Conservation (phyloP, 1,140 invertebrate species). For the Sycophila sp. region DNA sequence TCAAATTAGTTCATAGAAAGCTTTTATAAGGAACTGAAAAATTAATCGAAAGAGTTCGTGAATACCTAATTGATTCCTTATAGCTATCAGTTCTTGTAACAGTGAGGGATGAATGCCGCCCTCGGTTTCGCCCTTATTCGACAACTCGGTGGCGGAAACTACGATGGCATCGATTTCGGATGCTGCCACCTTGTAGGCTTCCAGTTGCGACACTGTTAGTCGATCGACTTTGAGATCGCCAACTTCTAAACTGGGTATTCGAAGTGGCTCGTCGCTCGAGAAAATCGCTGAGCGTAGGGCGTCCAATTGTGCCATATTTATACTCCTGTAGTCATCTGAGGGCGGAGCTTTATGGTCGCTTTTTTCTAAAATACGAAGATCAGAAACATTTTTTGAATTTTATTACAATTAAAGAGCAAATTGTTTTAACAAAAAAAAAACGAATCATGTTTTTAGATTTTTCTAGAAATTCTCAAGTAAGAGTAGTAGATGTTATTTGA, state of each 20-base stretch:
- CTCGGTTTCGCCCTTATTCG: constrained; percentile 43
- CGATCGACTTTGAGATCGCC: constrained; percentile 80
- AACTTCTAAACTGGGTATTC: constrained; percentile 71
- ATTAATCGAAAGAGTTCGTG: background rate
- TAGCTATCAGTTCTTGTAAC: constrained; percentile 59
- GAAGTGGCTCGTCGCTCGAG: constrained; percentile 59
- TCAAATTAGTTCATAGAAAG: background rate
- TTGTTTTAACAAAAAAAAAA: too few relatives aligned
- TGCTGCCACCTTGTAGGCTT: constrained; percentile 80
- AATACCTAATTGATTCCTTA: constrained; percentile 57
- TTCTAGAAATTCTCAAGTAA: too few relatives aligned
- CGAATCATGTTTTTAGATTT: too few relatives aligned
- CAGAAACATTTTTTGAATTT: too few relatives aligned
- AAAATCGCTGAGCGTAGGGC: constrained; percentile 48
- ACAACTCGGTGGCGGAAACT: constrained; percentile 74
- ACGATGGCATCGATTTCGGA: constrained; percentile 81
- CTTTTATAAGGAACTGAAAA: background rate
- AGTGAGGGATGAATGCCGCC: constrained; percentile 53
- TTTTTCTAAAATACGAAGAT: background rate
- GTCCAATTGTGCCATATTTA: constrained; percentile 23
- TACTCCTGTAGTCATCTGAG: background rate
- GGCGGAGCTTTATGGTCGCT: constrained; percentile 5
- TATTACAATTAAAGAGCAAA: too few relatives aligned
- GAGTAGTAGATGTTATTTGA: too few relatives aligned
- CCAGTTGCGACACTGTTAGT: constrained; percentile 78